Base-by-base conservation (phyloP, 2,113 vertebrate genomes). In the Myotis davidii region DNA sequence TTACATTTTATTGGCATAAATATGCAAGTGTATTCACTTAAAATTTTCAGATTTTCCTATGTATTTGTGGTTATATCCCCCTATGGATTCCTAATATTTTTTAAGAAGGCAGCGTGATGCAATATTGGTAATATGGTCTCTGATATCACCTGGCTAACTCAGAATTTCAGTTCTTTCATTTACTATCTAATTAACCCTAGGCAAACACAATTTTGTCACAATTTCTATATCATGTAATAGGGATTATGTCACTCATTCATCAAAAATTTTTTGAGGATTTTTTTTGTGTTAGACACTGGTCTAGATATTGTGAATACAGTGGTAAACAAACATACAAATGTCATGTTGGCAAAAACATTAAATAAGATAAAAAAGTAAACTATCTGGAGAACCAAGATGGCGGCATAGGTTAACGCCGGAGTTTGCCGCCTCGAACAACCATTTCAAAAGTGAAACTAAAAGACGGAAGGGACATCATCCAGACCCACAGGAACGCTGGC, bases 1-100 rank as follows among this genome's bases (percentile, higher is more conserved):
- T 91, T 64, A 69, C 10, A 13, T 54, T 89, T 92, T 82, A 42
- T 61, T 89, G 50, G 1, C 50, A 69, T 74, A 79, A 90, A 42
- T 84, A 54, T 84, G n/a, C 48, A 90, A 79, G 54, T 77, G 12
- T 86, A 34, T 83, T 89, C 6, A 90, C 42, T 91, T 87, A 32
- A 0, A 83, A 42, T 84, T 90, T 92, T 96, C 13, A 52, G 10
- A 70, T 91, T 88, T 48, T 84, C 29, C 59, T 88, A 3, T 50
- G 2, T 93, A 50, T 84, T 10, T 77, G 27, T 85, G 23, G 13
- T 65, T 79, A 65, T 72, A 37, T 14, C 1, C 4, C 17, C 23
- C 12, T 76, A 42, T 59, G 52, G 39, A 67, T 65, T 65, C 20
- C 37, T 70, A 37, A 72, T 84, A 37, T 42, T 50, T 93, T 67